Evolutionary conservation across 2,888 invertebrate genomes (phyloP).

Genomic region (Plagodis pulveraria): DNA sequence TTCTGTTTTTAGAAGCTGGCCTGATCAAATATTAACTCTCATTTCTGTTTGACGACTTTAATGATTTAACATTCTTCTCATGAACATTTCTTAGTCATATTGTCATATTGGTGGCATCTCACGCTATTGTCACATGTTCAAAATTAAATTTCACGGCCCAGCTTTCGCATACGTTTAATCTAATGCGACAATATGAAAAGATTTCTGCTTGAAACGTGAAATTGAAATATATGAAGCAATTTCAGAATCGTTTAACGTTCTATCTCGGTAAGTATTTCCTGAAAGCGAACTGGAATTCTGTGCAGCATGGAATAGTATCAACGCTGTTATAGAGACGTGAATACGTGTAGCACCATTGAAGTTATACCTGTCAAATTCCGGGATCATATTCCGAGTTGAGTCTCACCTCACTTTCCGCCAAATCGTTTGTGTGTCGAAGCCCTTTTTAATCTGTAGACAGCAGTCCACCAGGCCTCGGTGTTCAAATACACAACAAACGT

Average conservation of each 20-base stretch:
- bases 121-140: too few relatives aligned
- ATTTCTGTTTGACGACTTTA: slow-evolving; percentile 60
- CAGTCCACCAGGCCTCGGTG: slow-evolving; percentile 49
- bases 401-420: not conserved
- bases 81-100: not conserved
- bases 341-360: slow-evolving; percentile 21
- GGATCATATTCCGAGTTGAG: not conserved
- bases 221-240: slow-evolving; percentile 34
- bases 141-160: too few relatives aligned
- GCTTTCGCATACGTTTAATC: too few relatives aligned
- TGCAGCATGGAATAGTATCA: slow-evolving; percentile 5
- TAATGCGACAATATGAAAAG: slow-evolving; percentile 1
- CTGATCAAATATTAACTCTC: slow-evolving; percentile 64
- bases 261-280: slow-evolving; percentile 17
- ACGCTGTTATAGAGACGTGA: slow-evolving; percentile 13
- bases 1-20: slow-evolving; percentile 75
- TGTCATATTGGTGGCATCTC: too few relatives aligned
- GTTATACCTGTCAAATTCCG: slow-evolving; percentile 2
- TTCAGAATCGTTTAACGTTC: slow-evolving; percentile 24
- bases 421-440: slow-evolving; percentile 38
- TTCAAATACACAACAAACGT: slow-evolving; percentile 71
- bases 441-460: slow-evolving; percentile 53
- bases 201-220: slow-evolving; percentile 16
- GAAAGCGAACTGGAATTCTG: slow-evolving; percentile 18
- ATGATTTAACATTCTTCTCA: slow-evolving; percentile 41